Evolutionary conservation across 2,888 invertebrate species (phyloP).

Genomic region (Pammene aurita): DNA sequence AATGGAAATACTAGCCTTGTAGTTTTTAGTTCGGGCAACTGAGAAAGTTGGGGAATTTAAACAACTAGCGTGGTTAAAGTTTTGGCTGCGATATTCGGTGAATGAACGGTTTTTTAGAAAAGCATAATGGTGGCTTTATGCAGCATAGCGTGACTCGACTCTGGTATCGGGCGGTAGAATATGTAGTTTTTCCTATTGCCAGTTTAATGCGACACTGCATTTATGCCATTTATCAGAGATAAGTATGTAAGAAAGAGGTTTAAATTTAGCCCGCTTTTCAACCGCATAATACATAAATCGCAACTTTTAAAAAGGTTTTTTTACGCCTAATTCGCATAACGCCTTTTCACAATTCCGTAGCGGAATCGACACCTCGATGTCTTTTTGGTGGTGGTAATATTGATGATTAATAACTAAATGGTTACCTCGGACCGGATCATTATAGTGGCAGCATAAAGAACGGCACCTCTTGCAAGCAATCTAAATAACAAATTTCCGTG

Average conservation of each 20-base stretch:
- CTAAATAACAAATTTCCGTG: no score
- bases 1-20: background rate
- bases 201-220: conserved; percentile 13
- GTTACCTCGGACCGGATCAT: no score
- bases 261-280: background rate
- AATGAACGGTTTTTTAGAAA: conserved; percentile 31
- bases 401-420: no score
- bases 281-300: background rate
- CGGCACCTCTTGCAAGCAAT: no score
- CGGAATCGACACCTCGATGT: no score
- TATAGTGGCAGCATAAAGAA: no score
- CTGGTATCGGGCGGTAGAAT: conserved; percentile 15
- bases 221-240: background rate
- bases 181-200: conserved; percentile 19
- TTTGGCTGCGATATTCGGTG: conserved; percentile 34
- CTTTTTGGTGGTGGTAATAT: no score
- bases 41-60: conserved; percentile 23
- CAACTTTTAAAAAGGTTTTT: background rate
- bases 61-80: conserved; percentile 29
- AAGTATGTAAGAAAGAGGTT: no score
- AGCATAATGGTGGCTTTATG: conserved; percentile 32
- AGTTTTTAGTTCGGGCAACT: conserved; percentile 1
- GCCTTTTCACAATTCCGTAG: no score
- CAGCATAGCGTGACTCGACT: conserved; percentile 34
- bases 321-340: no score